Base-by-base conservation (phyloP, 2,888 invertebrate genomes). In the Lordiphosa fenestrarum region DNA sequence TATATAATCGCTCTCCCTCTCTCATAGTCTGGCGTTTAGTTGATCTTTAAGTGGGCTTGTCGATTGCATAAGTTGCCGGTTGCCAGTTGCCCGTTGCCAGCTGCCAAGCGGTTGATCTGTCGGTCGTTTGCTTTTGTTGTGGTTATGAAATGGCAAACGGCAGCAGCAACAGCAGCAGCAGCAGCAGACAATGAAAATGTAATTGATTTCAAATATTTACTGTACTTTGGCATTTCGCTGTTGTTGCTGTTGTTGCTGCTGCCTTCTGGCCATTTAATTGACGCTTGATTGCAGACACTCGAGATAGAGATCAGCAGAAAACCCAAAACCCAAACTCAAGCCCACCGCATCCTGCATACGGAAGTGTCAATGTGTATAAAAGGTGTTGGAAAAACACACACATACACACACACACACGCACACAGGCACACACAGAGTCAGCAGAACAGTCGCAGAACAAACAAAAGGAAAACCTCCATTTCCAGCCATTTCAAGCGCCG, bases 181-280 rank as follows among this genome's bases (percentile, higher is more conserved):
- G 40, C 51, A 56, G 41, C 60, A 61, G 76, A 71, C 71, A 76
- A 75, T 73, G 58, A 66, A 69, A 53, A 49, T 64, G 70, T 76
- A 76, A 81, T 81, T 77, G 76, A 81, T 77, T 81, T 76, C 77
- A 81, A 81, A 81, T 77, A 81, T 76, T 76, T 76, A 71, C 30
- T 30, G 30, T 30, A 30, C 30, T 30, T 10, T 30, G 30, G 30
- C 30, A 30, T 30, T 30, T 30, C 9, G 30, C 9, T 30, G 30
- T 30, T 30, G 30, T 30, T 30, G 30, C 2, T 30, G 30, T 3
- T 30, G 23, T 6, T 9, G 30, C 25, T 30, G 10, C 44, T 44
- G 30, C 30, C 39, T 25, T 38, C 38, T 38, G 50, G 44, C 51
- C 21, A 39, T 51, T 40, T 42, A 21, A 25, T 46, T 46, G 23